Percentiles rank a stretch among this genome's conserved stretches.
Conservation (phyloP, 2,888 invertebrate species). For the Pachliopta kotzebuea region DNA sequence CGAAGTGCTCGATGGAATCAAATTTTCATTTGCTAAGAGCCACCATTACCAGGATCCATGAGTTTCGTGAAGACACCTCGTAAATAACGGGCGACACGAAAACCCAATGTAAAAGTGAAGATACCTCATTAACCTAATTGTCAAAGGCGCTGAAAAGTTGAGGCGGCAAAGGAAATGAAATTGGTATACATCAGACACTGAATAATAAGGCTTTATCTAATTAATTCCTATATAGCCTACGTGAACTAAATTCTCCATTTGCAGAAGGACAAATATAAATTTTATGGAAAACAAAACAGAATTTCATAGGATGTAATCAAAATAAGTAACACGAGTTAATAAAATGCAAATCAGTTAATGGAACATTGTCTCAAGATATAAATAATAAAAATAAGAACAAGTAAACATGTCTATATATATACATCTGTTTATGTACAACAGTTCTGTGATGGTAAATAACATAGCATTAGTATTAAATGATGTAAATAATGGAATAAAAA, state of each 20-base stretch:
- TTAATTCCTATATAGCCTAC: neutral
- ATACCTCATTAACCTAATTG: conserved; percentile 30
- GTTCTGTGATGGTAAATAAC: no score
- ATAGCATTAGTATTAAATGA: no score
- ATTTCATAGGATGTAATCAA: no score
- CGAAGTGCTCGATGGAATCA: conserved; percentile 66
- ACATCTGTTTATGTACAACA: no score
- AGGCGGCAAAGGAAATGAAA: conserved; percentile 7
- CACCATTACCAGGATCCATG: conserved; percentile 51
- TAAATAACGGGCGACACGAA: conserved; percentile 40
- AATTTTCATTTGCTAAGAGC: conserved; percentile 72
- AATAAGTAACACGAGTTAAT: no score
- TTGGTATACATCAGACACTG: conserved; percentile 2
- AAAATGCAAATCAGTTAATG: no score
- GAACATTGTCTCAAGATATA: no score
- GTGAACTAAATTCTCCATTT: neutral
- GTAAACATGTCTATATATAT: no score
- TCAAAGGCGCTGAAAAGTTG: conserved; percentile 2
- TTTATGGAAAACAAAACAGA: no score
- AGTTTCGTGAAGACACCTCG: conserved; percentile 47
- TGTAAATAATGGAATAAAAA: no score
- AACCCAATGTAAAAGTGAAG: conserved; percentile 28
- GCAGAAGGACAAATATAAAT: no score
- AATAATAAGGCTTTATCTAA: conserved; percentile 7
- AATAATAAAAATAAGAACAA: no score